Evolutionary conservation across 2,113 vertebrate species (phyloP).

Genomic region (Cynopterus brachyotis): DNA sequence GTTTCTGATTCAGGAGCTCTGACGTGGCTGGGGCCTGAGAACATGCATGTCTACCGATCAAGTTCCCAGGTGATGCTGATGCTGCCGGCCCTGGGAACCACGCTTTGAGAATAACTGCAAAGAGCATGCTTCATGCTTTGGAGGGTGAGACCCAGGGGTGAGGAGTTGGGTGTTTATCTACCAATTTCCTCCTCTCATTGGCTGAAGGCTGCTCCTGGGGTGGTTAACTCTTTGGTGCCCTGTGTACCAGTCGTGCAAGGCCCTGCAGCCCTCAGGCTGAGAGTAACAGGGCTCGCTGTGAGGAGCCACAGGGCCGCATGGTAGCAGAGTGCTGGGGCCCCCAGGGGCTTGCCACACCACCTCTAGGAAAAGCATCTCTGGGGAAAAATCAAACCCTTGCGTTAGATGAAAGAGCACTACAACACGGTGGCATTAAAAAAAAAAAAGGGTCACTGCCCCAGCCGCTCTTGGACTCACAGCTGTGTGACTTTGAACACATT

Average conservation of each 20-base stretch:
- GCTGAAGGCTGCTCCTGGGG: not conserved
- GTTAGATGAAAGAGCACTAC: not conserved
- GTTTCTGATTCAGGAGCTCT: not conserved
- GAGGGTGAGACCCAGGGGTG: not conserved
- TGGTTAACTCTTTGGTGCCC: not conserved
- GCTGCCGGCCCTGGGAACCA: not conserved
- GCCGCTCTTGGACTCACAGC: not conserved
- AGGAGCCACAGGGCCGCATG: not conserved
- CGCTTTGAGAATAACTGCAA: not conserved
- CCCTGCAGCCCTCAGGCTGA: not conserved
- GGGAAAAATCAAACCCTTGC: not conserved
- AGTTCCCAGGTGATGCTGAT: not conserved
- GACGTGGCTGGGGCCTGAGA: not conserved
- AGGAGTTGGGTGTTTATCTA: not conserved
- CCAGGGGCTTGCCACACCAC: not conserved
- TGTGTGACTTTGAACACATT: not conserved
- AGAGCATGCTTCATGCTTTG: not conserved
- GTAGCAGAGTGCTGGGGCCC: not conserved
- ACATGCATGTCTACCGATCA: not conserved
- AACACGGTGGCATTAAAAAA: not conserved
- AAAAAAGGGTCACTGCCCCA: not conserved
- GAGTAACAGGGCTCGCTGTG: not conserved
- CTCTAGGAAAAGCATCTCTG: not conserved
- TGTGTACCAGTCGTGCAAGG: accelerated
- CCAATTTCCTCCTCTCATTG: not conserved